These are phyloP conservation scores for Odontomachus brunneus DNA, from an alignment of 1,140 invertebrate genomes.

Conservation along the genomic window DNA sequence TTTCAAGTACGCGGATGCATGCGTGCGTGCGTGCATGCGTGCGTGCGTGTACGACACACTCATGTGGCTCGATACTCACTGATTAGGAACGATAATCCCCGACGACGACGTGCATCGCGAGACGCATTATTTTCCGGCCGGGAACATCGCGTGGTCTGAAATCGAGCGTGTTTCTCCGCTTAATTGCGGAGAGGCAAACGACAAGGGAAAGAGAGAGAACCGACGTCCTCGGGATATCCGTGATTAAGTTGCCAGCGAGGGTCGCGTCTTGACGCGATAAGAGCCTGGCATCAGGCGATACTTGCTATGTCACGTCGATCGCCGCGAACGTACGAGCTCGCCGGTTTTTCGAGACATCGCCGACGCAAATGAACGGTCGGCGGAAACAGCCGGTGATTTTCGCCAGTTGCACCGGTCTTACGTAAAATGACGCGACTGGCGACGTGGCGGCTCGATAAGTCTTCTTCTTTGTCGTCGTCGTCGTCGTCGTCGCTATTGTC, in stretches of 20 bases:
- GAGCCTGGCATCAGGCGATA: constrained; percentile 44
- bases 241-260: constrained; percentile 65
- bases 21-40: neutral
- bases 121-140: constrained; percentile 36
- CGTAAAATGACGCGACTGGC: constrained; percentile 6
- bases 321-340: constrained; percentile 12
- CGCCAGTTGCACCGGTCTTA: constrained; percentile 8
- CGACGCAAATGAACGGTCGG: constrained; percentile 22
- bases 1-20: neutral
- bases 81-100: constrained; percentile 38
- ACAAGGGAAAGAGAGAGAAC: constrained; percentile 49
- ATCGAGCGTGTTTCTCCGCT: constrained; percentile 55
- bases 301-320: constrained; percentile 49
- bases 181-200: constrained; percentile 47
- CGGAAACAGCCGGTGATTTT: constrained; percentile 26
- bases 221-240: constrained; percentile 59
- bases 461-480: neutral
- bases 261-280: constrained; percentile 58
- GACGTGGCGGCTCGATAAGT: constrained; percentile 29
- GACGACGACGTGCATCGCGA: constrained; percentile 38
- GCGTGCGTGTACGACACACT: neutral
- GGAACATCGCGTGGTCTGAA: constrained; percentile 57
- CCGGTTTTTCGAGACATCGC: constrained; percentile 39
- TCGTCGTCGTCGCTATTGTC: neutral
- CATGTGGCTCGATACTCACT: neutral